Base-by-base conservation (phyloP, 2,888 invertebrate species). In the Cantharis nigra region DNA sequence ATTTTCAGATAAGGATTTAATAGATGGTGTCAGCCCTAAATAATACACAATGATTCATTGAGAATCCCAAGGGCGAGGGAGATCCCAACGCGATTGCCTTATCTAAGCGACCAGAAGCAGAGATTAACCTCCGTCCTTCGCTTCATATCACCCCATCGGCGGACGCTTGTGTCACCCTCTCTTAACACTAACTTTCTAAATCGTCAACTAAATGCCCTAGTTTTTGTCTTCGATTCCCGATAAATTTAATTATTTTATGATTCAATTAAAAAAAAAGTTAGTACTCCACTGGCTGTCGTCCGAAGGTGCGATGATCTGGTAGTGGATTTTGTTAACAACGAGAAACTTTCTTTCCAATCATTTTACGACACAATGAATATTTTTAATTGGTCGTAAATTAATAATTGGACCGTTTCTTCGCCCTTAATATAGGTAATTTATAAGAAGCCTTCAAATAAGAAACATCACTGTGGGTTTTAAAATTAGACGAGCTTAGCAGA, bases 51-150 rank as follows among this genome's bases (percentile, higher is more conserved):
- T 87, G 87, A 88, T 87, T 88, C 87, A 87, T 86, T 84, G 85
- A 84, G 81, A 80, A 79, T 78, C 79, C 83, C 84, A 84, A 83
- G 83, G 84, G 81, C 81, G 82, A 82, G 83, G 83, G 84, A 85
- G 86, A 86, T 87, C 85, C 85, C 85, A 85, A 82, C 84, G 86
- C 86, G 88, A 88, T 88, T 88, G 87, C 87, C 87, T 88, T 88
- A 88, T 88, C 88, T 88, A 87, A 87, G 88, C 88, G 88, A 87
- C 88, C 88, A 88, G 88, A 88, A 88, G 88, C 87, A 87, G 86
- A 88, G 88, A 88, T 88, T 88, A 88, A 87, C 84, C 85, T 84
- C 83, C 79, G 79, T 79, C 72, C 79, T 76, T 77, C 81, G 80
- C 76, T 78, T 77, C 78, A 65, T 74, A 78, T 77, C 80, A 64